phyloP scores from a whole-genome alignment of 2,888 invertebrate species.

The Drosophila putrida region DNA sequence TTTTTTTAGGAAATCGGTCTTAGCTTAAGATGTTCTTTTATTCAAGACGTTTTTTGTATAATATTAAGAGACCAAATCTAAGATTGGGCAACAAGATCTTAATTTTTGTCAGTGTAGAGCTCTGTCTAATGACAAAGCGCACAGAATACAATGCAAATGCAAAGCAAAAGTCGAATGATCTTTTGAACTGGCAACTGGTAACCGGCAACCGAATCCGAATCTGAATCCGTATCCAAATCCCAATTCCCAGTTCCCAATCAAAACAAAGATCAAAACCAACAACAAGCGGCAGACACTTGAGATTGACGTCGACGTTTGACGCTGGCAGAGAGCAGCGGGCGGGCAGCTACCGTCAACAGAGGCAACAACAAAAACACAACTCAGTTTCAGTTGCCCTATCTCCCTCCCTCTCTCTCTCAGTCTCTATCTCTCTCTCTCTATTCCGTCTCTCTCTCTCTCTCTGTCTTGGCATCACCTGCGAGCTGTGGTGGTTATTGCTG shows the following conservation, averaged over 20 bases:
- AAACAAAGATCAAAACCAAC: slow-evolving; percentile 73
- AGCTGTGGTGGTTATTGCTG: slow-evolving; percentile 20
- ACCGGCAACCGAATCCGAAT: slow-evolving; percentile 8
- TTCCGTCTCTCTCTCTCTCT: not conserved
- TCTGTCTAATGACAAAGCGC: slow-evolving; percentile 62
- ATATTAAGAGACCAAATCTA: too few relatives aligned
- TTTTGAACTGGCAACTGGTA: slow-evolving; percentile 58
- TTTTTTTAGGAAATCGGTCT: too few relatives aligned
- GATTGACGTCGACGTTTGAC: slow-evolving; percentile 23
- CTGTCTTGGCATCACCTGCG: slow-evolving; percentile 58
- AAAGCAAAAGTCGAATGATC: slow-evolving; percentile 55
- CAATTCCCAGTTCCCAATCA: slow-evolving; percentile 56
- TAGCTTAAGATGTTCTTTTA: too few relatives aligned
- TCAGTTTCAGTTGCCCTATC: slow-evolving; percentile 10
- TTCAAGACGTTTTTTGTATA: too few relatives aligned
- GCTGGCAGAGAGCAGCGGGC: slow-evolving; percentile 48
- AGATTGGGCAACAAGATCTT: too few relatives aligned
- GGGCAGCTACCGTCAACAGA: slow-evolving; percentile 42
- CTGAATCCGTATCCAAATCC: slow-evolving; percentile 32
- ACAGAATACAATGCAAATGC: slow-evolving; percentile 52
- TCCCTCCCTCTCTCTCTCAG: not conserved
- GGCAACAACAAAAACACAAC: slow-evolving; percentile 7
- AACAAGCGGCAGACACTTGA: slow-evolving; percentile 58
- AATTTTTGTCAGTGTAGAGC: not conserved
- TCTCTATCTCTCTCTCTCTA: not conserved